Evolutionary conservation across 2,113 vertebrate genomes (phyloP), one percentile per base, ranked within the genome.

Genomic region (Lamprologus callipterus): DNA sequence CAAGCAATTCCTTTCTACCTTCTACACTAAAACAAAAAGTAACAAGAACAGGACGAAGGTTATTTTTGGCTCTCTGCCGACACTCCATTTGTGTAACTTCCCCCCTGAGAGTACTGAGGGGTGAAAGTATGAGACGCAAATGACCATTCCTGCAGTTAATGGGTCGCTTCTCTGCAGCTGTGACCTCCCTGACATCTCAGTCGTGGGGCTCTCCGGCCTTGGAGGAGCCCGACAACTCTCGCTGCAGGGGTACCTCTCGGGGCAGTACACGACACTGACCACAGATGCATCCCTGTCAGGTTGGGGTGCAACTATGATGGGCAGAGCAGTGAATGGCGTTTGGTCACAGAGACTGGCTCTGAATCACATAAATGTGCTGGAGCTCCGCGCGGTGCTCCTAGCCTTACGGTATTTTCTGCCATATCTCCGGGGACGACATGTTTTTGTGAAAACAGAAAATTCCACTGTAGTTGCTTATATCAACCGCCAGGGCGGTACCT

Each of bases 341-440:
- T 55, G 6, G 53, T 23, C 53, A 13, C 53, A 23, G 21, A 55
- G 6, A 23, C 21, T 7, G 0, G 6, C 4, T 1, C 11, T 55
- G 53, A 55, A 23, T 55, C 53, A 23, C 21, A 2, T 7, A 55
- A 55, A 55, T 55, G 11, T 55, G 11, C 53, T 55, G 53, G 0
- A 55, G 1, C 11, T 23, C 21, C 0, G 2, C 6, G 10, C 0
- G 6, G 53, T 55, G 4, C 21, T 55, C 2, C 11, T 7, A 55
- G 53, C 53, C 53, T 55, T 55, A 55, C 1, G 6, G 21, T 11
- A 12, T 54, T 55, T 55, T 55, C 53, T 55, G 53, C 53, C 4
- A 0, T 55, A 55, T 55, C 21, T 26, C 11, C 1, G 1, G 54
- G 21, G 12, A 8, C 21, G 0, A 26, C 11, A 8, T 55, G 11